Evolutionary conservation across 2,797 vertebrate species (phyloP).

Genomic region (Gymnoscopelus braueri): DNA sequence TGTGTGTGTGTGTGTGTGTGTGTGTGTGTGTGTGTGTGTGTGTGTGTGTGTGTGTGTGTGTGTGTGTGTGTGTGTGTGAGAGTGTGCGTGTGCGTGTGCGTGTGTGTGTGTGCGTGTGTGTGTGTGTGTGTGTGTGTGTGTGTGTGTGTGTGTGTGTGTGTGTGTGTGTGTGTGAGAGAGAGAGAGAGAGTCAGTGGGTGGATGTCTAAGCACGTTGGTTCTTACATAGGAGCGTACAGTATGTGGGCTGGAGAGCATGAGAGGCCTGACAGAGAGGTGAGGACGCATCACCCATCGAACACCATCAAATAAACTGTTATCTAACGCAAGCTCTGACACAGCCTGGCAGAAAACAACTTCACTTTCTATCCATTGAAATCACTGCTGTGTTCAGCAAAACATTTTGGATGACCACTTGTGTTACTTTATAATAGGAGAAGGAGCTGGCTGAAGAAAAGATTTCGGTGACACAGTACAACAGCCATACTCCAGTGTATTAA

Average conservation of each 20-base stretch:
- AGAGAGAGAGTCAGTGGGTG: slow-evolving; percentile 11
- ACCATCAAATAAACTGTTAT: slow-evolving; percentile 80
- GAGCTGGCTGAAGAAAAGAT: slow-evolving; percentile 42
- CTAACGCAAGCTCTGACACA: slow-evolving; percentile 71
- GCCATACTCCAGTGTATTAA: neutral
- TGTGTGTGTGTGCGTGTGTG: slow-evolving; percentile 10
- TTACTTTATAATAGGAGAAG: slow-evolving; percentile 39
- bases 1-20: slow-evolving; percentile 23
- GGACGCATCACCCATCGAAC: slow-evolving; percentile 77
- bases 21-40: slow-evolving; percentile 12
- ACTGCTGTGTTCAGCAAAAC: slow-evolving; percentile 46
- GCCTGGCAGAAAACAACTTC: slow-evolving; percentile 63
- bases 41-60: neutral
- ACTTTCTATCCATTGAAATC: slow-evolving; percentile 58
- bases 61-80: neutral
- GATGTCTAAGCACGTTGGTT: slow-evolving; percentile 44
- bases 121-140: neutral
- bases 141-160: neutral
- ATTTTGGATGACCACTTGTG: slow-evolving; percentile 42
- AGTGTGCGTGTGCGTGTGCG: slow-evolving; percentile 34
- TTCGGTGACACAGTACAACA: slow-evolving; percentile 35
- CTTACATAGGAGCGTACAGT: slow-evolving; percentile 58
- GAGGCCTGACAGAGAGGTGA: slow-evolving; percentile 79
- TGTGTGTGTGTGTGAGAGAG: neutral
- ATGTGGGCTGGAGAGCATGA: slow-evolving; percentile 76